Evolutionary conservation across 2,113 vertebrate species (phyloP), one percentile per base, ranked within the genome.

Genomic region (Toxostoma redivivum): DNA sequence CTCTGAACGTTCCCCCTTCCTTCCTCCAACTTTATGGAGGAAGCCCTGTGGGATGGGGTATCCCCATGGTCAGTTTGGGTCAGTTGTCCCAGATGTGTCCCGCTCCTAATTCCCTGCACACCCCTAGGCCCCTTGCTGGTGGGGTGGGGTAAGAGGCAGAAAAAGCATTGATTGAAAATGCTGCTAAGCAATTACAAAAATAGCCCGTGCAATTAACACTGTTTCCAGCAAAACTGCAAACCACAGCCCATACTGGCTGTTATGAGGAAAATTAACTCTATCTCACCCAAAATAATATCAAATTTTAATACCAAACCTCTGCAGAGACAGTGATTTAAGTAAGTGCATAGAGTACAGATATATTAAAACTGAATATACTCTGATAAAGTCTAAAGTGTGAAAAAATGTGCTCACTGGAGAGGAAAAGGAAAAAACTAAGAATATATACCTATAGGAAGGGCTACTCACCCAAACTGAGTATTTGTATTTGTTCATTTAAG

Each of bases 311-410:
- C 40, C 50, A 90, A 67, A 73, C 31, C 50, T 90, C 69, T 97
- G 56, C 65, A 95, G 82, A 93, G 87, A 86, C 77, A 92, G 86
- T 73, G 88, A 95, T 91, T 94, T 94, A 96, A 97, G 35, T 53
- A 84, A 90, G 64, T 44, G 73, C 50, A 81, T 81, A 86, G 84
- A 81, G 38, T 77, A 89, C 64, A 81, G 48, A 58, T 61, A 78
- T 48, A 90, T 78, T 89, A 90, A 94, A 95, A 87, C 24, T 44
- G 72, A 90, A 90, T 86, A 83, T 88, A 87, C 85, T 86, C 78
- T 81, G 72, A 87, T 65, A 83, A 96, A 96, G 67, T 45, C 84
- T 64, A 73, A 94, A 92, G 51, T n/a, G 78, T 79, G 67, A 90
- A 93, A 91, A 96, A 95, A 77, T 35, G 19, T 54, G 73, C 1